Conservation (phyloP, 2,888 invertebrate genomes). For the Artemia sinica region DNA sequence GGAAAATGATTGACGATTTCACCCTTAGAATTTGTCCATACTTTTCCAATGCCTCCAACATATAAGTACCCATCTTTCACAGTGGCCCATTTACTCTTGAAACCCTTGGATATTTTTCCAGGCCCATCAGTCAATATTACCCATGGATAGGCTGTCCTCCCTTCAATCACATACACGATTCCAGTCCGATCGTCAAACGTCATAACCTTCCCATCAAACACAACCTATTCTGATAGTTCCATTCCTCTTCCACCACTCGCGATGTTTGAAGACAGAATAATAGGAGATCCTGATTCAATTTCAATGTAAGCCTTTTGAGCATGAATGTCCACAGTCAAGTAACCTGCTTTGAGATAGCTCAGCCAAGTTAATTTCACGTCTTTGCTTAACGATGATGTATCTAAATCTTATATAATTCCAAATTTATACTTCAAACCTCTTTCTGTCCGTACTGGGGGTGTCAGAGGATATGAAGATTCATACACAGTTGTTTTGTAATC, state of each 20-base stretch:
- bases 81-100: conserved; percentile 93
- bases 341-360: conserved; percentile 66
- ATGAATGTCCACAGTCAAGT: conserved; percentile 46
- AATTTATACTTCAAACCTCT: conserved; percentile 55
- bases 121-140: conserved; percentile 75
- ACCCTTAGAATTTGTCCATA: conserved; percentile 79
- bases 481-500: conserved; percentile 33
- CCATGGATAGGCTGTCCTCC: conserved; percentile 55
- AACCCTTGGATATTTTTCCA: conserved; percentile 56
- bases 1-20: conserved; percentile 70
- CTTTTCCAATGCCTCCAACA: conserved; percentile 89
- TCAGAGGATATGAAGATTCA: conserved; percentile 69
- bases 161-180: conserved; percentile 51
- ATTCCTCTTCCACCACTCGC: conserved; percentile 76
- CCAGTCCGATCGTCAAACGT: conserved; percentile 88
- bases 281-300: conserved; percentile 51
- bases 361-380: conserved; percentile 48
- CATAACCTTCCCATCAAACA: conserved; percentile 74
- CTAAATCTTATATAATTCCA: conserved; percentile 82
- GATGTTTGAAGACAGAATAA: conserved; percentile 48
- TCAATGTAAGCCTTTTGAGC: conserved; percentile 43
- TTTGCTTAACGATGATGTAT: conserved; percentile 59
- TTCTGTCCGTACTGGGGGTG: conserved; percentile 41
- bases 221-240: conserved; percentile 87
- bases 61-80: conserved; percentile 70